Conservation (phyloP, 2,113 vertebrate species). For the Recurvirostra avosetta region DNA sequence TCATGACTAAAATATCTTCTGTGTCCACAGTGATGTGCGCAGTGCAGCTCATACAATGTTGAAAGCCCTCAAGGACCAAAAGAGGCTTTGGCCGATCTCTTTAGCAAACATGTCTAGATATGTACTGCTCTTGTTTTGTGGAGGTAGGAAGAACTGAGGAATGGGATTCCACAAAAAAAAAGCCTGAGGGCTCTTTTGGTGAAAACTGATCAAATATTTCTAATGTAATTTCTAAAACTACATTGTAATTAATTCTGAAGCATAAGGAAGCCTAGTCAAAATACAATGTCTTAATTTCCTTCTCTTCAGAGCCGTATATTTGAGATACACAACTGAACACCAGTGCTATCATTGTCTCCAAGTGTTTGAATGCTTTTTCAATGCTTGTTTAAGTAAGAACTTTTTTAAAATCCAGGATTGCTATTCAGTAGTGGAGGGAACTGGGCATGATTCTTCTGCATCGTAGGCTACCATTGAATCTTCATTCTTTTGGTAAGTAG, state of each 20-base stretch:
- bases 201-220: background rate
- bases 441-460: background rate
- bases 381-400: background rate
- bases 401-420: background rate
- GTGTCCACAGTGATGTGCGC: background rate
- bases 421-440: background rate
- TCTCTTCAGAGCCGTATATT: background rate
- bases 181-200: background rate
- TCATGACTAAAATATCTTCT: background rate
- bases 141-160: background rate
- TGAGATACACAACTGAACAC: background rate
- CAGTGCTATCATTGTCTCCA: background rate
- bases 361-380: background rate
- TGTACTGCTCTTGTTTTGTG: background rate
- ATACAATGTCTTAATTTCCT: background rate
- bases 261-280: background rate
- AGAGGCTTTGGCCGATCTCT: background rate
- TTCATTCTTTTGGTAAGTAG: background rate
- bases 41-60: background rate
- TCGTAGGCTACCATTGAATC: background rate
- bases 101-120: background rate
- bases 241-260: background rate
- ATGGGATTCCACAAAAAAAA: background rate
- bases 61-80: background rate
- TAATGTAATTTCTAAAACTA: background rate